Evolutionary conservation across 53 echinoderm and acorn worm species (phyloP), one percentile per base, ranked within the genome.

Genomic region (Henricia sp.): DNA sequence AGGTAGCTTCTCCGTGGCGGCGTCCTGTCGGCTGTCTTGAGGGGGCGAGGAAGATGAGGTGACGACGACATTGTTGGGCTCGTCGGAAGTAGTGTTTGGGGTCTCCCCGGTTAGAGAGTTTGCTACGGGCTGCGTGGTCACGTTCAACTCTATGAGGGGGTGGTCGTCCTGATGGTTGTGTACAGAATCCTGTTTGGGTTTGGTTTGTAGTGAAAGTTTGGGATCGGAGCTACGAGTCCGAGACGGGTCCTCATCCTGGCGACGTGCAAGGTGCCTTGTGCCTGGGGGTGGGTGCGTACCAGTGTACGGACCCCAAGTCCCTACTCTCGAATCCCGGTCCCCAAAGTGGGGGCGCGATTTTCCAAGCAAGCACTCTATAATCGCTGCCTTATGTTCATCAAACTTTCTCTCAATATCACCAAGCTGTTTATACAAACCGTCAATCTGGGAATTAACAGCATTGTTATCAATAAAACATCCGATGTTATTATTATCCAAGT

Each of bases 351-450:
- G 48, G 38, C 84, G 90, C 42, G 68, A 19, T 46, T 76, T 75
- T 3, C 86, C 86, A 2, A 86, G 75, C 17, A 86, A 76, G 23
- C 74, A 74, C 63, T 96, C 91, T 50, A 96, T 93, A 13, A 96
- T 96, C 25, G 91, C 93, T 40, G 86, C 89, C 65, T 90, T 82
- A 44, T 93, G 91, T 63, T 91, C 93, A 28, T 96, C 96, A 29
- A 96, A 96, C 76, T 89, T 93, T 21, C 77, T 75, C 84, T 96
- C 91, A 35, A 96, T 91, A 23, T 66, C 87, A 1, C 85, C 93
- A 20, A 96, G 85, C 88, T 96, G 93, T 59, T 82, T 63, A 60
- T 91, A 96, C 17, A 96, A 86, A 23, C 89, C 92, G 40, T 96
- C 93, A 11, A 96, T 96, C 26, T 82, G 78, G 48, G 74, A 72